phyloP scores from a whole-genome alignment of 2,888 invertebrate genomes.

The Danaus chrysippus region DNA sequence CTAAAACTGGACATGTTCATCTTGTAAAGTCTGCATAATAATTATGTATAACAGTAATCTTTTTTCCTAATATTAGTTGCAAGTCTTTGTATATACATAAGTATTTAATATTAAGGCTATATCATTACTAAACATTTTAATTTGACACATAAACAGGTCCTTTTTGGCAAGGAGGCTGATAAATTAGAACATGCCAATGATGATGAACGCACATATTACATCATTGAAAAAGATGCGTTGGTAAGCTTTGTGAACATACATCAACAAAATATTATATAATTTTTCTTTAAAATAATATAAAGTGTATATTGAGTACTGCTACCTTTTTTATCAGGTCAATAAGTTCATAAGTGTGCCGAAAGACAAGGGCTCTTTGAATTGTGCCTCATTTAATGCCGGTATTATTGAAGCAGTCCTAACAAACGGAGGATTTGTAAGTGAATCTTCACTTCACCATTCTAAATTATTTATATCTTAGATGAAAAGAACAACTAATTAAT shows the following conservation, averaged over 20 bases:
- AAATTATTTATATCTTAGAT: not conserved
- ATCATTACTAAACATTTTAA: not conserved
- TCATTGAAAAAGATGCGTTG: conserved; percentile 98
- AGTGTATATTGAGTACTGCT: no score
- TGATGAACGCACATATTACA: conserved; percentile 98
- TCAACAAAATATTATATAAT: not conserved
- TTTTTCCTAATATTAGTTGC: not conserved
- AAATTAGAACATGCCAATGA: conserved; percentile 99
- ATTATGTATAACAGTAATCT: not conserved
- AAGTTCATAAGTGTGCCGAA: conserved; percentile 98
- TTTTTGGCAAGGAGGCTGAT: conserved; percentile 99
- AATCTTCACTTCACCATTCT: not conserved
- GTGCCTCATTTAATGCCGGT: conserved; percentile 98
- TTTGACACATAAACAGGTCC: conserved; percentile 76
- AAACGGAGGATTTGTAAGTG: conserved; percentile 96
- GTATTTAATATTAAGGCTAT: not conserved
- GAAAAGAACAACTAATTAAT: not conserved
- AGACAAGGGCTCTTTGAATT: conserved; percentile 98
- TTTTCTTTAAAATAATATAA: not conserved
- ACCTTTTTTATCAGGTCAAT: conserved; percentile 80
- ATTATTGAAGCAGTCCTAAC: conserved; percentile 97
- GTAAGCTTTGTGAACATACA: conserved; percentile 58
- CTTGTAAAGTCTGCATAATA: not conserved
- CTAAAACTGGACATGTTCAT: no score
- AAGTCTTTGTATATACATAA: not conserved